Evolutionary conservation across 2,797 vertebrate genomes (phyloP).

Genomic region (Malacoctenus gilli): DNA sequence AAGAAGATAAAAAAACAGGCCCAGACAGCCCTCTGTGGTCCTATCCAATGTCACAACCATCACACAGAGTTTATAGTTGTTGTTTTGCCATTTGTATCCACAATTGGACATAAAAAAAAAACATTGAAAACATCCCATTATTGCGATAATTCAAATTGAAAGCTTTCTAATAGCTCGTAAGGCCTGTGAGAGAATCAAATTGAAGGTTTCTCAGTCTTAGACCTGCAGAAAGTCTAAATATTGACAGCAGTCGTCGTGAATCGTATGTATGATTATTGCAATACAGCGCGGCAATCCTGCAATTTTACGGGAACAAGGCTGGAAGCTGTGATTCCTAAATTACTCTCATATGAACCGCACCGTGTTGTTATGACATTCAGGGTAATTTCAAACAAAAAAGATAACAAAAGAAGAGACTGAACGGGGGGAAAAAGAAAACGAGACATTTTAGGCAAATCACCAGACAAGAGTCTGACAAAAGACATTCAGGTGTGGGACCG

Average conservation of each 20-base stretch:
- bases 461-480: background rate
- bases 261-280: background rate
- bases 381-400: background rate
- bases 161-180: background rate
- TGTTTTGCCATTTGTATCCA: conserved; percentile 6
- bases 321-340: background rate
- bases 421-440: background rate
- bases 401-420: background rate
- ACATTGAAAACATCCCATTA: background rate
- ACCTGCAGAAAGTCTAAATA: conserved; percentile 5
- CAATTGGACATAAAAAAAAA: conserved; percentile 8
- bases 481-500: conserved; percentile 2
- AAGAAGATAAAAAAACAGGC: too few species aligned
- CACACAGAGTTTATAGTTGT: conserved; percentile 5
- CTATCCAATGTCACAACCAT: background rate
- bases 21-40: background rate
- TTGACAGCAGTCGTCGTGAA: background rate
- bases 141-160: conserved; percentile 1
- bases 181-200: background rate
- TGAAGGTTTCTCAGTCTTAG: background rate
- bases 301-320: background rate
- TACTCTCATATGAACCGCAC: background rate
- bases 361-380: background rate
- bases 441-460: background rate
- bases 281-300: background rate